Conservation (phyloP, 2,888 invertebrate species). For the Torymus texanus region DNA sequence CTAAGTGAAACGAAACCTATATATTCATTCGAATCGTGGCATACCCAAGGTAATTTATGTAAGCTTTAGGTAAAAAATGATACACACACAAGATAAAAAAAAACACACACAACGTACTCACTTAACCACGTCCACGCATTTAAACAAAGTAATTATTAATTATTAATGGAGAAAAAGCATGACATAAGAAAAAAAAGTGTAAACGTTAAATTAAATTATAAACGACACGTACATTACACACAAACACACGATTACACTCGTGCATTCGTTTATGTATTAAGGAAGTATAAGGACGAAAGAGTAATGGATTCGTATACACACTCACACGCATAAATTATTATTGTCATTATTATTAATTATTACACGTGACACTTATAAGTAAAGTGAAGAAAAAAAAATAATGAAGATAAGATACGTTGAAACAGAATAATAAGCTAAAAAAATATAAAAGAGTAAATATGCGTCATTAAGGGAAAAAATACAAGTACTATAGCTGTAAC, state of each 20-base stretch:
- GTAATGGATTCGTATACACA: conserved; percentile 27
- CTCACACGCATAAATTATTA: conserved; percentile 47
- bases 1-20: conserved; percentile 56
- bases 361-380: conserved; percentile 51
- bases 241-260: conserved; percentile 16
- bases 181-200: conserved; percentile 35
- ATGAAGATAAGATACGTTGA: conserved; percentile 42
- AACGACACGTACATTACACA: conserved; percentile 4
- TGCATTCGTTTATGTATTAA: conserved; percentile 50
- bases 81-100: not conserved
- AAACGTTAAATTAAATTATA: conserved; percentile 49
- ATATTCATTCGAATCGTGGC: conserved; percentile 63
- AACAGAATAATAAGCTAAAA: conserved; percentile 47
- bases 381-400: conserved; percentile 22
- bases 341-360: conserved; percentile 46
- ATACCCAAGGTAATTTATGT: conserved; percentile 61
- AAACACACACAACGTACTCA: conserved; percentile 42
- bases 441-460: conserved; percentile 41
- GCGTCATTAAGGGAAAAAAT: conserved; percentile 41
- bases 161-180: conserved; percentile 29
- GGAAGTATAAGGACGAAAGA: conserved; percentile 27
- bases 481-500: conserved; percentile 53
- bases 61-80: conserved; percentile 54
- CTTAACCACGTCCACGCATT: conserved; percentile 47
- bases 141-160: conserved; percentile 41